Base-by-base conservation (phyloP, 2,888 invertebrate species). In the Sphinx pinastri region DNA sequence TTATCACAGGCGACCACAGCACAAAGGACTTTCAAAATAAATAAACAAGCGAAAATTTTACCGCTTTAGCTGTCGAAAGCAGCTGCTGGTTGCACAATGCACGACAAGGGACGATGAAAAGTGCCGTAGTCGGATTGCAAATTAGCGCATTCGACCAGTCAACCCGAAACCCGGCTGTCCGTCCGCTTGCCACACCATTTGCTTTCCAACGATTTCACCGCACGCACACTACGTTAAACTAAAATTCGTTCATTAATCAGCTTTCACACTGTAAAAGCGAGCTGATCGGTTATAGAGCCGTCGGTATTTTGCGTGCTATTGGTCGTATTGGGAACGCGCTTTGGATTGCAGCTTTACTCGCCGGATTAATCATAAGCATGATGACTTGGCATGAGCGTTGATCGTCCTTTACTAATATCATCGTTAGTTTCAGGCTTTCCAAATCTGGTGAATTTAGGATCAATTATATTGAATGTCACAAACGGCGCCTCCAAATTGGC, bases 91-190 rank as follows among this genome's bases (percentile, higher is more conserved):
- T 76, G 77, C 80, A 80, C 80, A 82, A 80, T 81, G 80, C 77
- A 77, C 79, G 79, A 77, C 79, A 75, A 77, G 79, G 78, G 77
- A 78, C 81, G 80, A 75, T 83, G 85, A 86, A 87, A 87, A 88
- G 85, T 85, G 79, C 79, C 82, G 81, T 84, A 84, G 83, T 85
- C 84, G 80, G 83, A 81, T 84, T 85, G 85, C 86, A 88, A 88
- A 89, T 90, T 88, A 90, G 88, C 82, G 87, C 88, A 84, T 83
- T 86, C 82, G 81, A 82, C 86, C 88, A 82, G 82, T 82, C 84
- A 83, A 77, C 85, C 82, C 77, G 81, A 85, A 87, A 83, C 80
- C 80, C 76, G 80, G 78, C 83, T 81, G 86, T 85, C 85, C 80
- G 82, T 83, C 77, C 84, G 77, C 77, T 77, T 81, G 83, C 85